Evolutionary conservation across 2,888 invertebrate genomes (phyloP).

Genomic region (Tricholauxania praeusta): DNA sequence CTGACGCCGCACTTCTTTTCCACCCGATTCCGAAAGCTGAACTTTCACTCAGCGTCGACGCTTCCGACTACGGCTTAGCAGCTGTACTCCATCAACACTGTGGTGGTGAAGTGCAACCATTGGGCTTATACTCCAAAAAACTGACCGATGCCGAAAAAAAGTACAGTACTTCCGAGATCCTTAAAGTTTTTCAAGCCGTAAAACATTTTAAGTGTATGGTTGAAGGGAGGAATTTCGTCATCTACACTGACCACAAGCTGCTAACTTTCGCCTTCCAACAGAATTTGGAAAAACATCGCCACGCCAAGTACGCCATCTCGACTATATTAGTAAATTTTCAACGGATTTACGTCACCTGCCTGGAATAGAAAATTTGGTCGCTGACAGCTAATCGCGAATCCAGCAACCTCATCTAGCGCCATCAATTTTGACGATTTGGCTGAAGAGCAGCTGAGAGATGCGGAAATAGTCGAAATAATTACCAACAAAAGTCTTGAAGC

Average conservation of each 20-base stretch:
- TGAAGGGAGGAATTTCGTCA: conserved; percentile 30
- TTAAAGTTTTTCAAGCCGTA: conserved; percentile 25
- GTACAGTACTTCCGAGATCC: conserved; percentile 40
- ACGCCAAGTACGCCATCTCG: too few species aligned
- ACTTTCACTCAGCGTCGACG: background rate
- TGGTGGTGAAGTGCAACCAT: conserved; percentile 10
- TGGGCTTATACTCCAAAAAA: background rate
- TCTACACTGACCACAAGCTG: conserved; percentile 30
- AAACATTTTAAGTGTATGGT: conserved; percentile 37
- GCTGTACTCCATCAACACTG: conserved; percentile 26
- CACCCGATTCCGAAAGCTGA: background rate
- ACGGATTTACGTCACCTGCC: conserved; percentile 37
- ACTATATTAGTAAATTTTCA: conserved; percentile 32
- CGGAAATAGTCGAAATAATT: conserved; percentile 17
- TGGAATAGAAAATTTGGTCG: conserved; percentile 29
- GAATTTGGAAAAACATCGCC: too few species aligned
- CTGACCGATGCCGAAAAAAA: conserved; percentile 34
- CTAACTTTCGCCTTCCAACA: too few species aligned
- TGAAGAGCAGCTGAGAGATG: conserved; percentile 10
- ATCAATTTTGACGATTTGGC: conserved; percentile 14
- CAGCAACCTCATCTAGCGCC: conserved; percentile 49
- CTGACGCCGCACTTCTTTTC: background rate
- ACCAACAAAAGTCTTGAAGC: conserved; percentile 13
- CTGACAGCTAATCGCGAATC: conserved; percentile 31
- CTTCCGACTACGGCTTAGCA: background rate